A percentile compares a stretch with the other conserved stretches of the same genome.
phyloP scores from a whole-genome alignment of 1,140 invertebrate species.

The Zaprionus inermis region DNA sequence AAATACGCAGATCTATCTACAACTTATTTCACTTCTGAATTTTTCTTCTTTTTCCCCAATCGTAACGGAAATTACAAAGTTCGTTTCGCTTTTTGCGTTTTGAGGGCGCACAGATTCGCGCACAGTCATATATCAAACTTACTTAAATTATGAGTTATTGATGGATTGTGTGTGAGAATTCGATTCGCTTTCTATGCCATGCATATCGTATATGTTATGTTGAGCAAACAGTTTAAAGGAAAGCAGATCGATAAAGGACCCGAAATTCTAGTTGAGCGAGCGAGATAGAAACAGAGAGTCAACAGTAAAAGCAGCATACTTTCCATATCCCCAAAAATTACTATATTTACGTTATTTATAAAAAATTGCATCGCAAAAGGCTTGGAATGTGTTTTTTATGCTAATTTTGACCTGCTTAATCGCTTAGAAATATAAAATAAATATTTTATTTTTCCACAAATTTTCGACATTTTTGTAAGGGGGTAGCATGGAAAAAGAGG shows the following conservation, averaged over 20 bases:
- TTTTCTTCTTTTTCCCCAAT: not conserved
- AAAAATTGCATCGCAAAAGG: not conserved
- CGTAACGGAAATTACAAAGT: conserved; percentile 8
- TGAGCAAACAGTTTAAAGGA: not conserved
- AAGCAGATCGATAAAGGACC: not conserved
- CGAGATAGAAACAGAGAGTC: not conserved
- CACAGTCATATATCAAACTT: conserved; percentile 6
- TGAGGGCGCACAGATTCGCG: not conserved
- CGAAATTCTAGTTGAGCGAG: not conserved
- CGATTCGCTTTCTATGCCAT: not conserved
- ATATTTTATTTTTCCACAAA: not conserved
- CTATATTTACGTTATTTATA: not conserved
- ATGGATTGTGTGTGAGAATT: conserved; percentile 7
- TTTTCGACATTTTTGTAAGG: not conserved
- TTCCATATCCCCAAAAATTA: not conserved
- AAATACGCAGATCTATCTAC: not conserved
- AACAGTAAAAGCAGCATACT: not conserved
- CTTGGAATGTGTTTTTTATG: not conserved
- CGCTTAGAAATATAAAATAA: not conserved
- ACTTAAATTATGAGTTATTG: conserved; percentile 1
- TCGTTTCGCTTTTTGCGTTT: not conserved
- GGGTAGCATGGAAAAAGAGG: not conserved
- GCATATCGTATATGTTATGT: not conserved
- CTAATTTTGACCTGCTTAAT: not conserved
- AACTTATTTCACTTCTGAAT: not conserved